Base-by-base conservation (phyloP, 2,113 vertebrate species). In the Podiceps cristatus region DNA sequence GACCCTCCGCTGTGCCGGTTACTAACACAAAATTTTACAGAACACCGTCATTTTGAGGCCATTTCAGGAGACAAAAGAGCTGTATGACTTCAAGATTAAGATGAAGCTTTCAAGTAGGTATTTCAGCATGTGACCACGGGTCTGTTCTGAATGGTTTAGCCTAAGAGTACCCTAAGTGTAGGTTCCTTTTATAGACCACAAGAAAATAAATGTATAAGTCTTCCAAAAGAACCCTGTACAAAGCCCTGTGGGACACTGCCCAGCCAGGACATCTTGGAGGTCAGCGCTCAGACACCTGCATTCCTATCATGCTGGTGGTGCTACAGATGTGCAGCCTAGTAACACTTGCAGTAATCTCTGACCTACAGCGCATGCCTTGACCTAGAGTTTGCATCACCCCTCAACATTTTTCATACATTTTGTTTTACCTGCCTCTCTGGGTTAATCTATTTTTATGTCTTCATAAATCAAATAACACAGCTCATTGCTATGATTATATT, bases 401-500 rank as follows among this genome's bases (percentile, higher is more conserved):
- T 49, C 78, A 86, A 92, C 7, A 18, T 53, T 90, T 81, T 90
- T 80, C 88, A 86, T 83, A 88, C 50, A 47, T 91, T 93, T 89
- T 28, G 7, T 77, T 94, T 95, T 71, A 78, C 84, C 50, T 72
- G 56, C 47, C 13, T 47, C 64, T 93, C 81, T 84, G 82, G 74
- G 88, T 97, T 97, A 68, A 97, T 86, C 84, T 93, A 24, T 72
- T 97, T 96, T 95, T 83, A 71, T 84, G 88, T 91, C 72, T 49
- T 93, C 78, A 52, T 96, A 97, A 97, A 97, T 96, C 97, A 97
- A 97, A 82, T 64, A 76, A 69, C 76, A 86, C 63, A 91, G 74
- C 72, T 92, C 56, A 58, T 88, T 92, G 93, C 90, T 96, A 50
- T 62, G 92, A 93, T 84, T 76, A 53, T 63, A 88, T 23, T 95